phyloP scores from a whole-genome alignment of 1,140 invertebrate genomes.

The Cyphomyrmex costatus region DNA sequence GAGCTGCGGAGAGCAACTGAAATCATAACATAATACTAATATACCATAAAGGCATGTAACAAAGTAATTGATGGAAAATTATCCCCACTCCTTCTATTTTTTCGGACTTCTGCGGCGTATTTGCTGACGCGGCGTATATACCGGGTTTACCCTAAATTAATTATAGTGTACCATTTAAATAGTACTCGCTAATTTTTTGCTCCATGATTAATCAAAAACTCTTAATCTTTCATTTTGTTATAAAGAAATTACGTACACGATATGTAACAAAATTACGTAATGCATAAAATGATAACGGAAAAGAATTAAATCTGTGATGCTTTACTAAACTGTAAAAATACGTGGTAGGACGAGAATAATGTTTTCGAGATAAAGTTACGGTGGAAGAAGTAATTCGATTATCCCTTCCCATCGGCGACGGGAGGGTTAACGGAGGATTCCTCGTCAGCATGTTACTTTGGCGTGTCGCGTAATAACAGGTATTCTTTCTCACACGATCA shows the following conservation, averaged over 20 bases:
- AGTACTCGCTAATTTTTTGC: not conserved
- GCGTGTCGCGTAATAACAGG: constrained; percentile 53
- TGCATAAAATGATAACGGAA: not conserved
- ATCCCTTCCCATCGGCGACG: not conserved
- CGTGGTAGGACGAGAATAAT: not conserved
- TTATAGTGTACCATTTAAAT: not conserved
- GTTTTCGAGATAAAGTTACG: not conserved
- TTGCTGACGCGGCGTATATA: too few relatives aligned
- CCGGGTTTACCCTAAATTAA: too few relatives aligned
- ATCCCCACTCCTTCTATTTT: too few relatives aligned
- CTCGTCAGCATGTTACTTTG: constrained; percentile 10
- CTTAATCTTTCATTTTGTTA: not conserved
- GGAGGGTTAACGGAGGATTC: constrained; percentile 17
- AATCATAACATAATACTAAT: too few relatives aligned
- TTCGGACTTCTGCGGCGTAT: too few relatives aligned
- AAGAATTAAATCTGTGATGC: not conserved
- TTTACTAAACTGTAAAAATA: not conserved
- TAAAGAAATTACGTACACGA: not conserved
- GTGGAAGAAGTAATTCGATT: constrained; percentile 33
- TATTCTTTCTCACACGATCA: constrained; percentile 58
- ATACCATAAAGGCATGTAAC: too few relatives aligned
- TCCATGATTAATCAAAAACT: not conserved
- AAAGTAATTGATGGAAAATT: too few relatives aligned
- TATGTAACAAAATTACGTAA: not conserved
- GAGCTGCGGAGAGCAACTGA: not conserved